Base-by-base conservation (phyloP, 2,113 vertebrate species). In the Cettia cetti region DNA sequence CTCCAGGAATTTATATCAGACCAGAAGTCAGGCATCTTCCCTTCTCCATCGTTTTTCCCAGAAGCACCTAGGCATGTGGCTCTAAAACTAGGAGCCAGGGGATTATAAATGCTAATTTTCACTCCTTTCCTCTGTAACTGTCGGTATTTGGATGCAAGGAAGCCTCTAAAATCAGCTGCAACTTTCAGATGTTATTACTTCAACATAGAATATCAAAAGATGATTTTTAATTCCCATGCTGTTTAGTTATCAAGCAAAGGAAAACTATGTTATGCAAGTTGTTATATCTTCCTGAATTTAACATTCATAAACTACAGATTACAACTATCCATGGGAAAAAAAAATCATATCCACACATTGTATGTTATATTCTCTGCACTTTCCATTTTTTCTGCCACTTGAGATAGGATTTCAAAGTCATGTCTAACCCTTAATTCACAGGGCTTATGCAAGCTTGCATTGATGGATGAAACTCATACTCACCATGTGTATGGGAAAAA, bases 331-430 rank as follows among this genome's bases (percentile, higher is more conserved):
- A 2, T 92, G 82, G 82, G 90, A 87, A 93, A 83, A 68, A 80
- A 74, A 85, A 54, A 12, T 45, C 5, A 1, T 66, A 56, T 61
- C 37, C 64, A 59, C 39, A 56, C 39, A 59, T n/a, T 65, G 5
- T n/a, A n/a, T 72, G 77, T 65, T 82, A 18, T 60, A 61, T 45
- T 93, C 74, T 86, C n/a, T 71, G 44, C 10, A 33, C 20, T 91
- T 93, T 68, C 60, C 18, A 47, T 76, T 96, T 75, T 90, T 70
- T 81, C 52, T 94, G 71, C 56, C 71, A 71, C 56, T 95, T 82
- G 63, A 95, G 89, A 85, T 57, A 93, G 57, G 22, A 31, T 94
- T 97, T 94, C 92, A 94, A 88, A 92, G 76, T 72, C 53, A 65
- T 13, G 28, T 42, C n/a, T 88, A 92, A 60, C 16, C n/a, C 2